Conservation (phyloP, 1,140 invertebrate species). For the Sipha flava region DNA sequence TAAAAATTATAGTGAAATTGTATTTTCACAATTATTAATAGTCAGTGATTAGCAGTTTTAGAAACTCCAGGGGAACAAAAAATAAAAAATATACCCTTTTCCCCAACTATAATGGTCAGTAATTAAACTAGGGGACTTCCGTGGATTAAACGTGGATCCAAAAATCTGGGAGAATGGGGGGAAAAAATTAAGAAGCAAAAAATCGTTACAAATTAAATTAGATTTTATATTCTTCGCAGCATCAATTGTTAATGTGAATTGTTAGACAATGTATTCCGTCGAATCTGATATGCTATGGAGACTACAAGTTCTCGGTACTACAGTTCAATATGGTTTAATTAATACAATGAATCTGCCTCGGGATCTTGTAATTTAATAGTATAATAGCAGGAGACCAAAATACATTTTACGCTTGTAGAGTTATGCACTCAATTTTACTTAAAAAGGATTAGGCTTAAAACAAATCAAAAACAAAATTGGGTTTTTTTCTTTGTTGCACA, state of each 20-base stretch:
- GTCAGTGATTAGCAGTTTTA: neutral
- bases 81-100: neutral
- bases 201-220: conserved; percentile 17
- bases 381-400: neutral
- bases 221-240: neutral
- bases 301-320: neutral
- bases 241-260: neutral
- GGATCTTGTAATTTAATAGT: neutral
- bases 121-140: neutral
- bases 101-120: neutral
- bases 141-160: neutral
- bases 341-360: neutral
- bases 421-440: neutral
- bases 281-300: neutral
- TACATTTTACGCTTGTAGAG: neutral
- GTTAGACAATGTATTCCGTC: neutral
- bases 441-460: neutral
- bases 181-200: neutral
- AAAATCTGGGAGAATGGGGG: neutral
- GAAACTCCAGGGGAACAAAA: neutral
- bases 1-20: neutral
- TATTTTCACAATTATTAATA: conserved; percentile 16
- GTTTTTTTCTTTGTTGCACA: neutral
- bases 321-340: neutral
- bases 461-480: neutral